A percentile compares a stretch with the other conserved stretches of the same genome.
These are phyloP conservation scores for Shinisaurus crocodilurus DNA, from an alignment of 2,113 vertebrate genomes.

Conservation along the genomic window DNA sequence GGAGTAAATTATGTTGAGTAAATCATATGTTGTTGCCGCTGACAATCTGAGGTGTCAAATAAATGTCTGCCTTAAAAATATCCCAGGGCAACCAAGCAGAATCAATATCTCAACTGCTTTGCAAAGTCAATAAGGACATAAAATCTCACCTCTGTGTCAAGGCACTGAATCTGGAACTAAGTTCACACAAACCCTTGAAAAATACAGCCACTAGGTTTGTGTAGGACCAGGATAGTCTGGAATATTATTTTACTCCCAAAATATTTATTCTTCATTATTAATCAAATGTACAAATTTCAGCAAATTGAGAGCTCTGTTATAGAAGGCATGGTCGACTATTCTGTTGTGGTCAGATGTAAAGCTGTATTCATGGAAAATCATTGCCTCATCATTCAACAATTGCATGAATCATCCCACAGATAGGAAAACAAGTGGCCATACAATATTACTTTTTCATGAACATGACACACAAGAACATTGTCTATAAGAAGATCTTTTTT, in stretches of 20 bases:
- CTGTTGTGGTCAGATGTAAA: background rate
- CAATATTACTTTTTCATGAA: background rate
- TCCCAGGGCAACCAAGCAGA: background rate
- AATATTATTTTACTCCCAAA: background rate
- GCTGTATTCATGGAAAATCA: background rate
- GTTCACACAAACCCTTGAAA: background rate
- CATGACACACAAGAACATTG: background rate
- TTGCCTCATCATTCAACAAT: background rate
- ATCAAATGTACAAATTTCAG: background rate
- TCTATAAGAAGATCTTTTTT: background rate
- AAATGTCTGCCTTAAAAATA: slow-evolving; percentile 25
- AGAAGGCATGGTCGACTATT: background rate
- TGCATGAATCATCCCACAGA: background rate
- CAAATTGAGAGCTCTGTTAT: background rate
- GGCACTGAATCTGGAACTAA: background rate
- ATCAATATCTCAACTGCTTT: slow-evolving; percentile 32
- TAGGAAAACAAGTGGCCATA: background rate
- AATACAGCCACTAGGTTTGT: slow-evolving; percentile 5
- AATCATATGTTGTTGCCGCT: slow-evolving; percentile 17
- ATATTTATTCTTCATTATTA: slow-evolving; percentile 13
- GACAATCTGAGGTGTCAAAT: slow-evolving; percentile 4
- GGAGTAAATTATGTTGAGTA: slow-evolving; percentile 1
- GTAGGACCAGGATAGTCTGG: background rate
- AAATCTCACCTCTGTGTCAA: background rate
- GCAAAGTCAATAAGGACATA: background rate